These are phyloP conservation scores for Hemicordylus capensis DNA, from an alignment of 2,113 vertebrate genomes.

Conservation along the genomic window DNA sequence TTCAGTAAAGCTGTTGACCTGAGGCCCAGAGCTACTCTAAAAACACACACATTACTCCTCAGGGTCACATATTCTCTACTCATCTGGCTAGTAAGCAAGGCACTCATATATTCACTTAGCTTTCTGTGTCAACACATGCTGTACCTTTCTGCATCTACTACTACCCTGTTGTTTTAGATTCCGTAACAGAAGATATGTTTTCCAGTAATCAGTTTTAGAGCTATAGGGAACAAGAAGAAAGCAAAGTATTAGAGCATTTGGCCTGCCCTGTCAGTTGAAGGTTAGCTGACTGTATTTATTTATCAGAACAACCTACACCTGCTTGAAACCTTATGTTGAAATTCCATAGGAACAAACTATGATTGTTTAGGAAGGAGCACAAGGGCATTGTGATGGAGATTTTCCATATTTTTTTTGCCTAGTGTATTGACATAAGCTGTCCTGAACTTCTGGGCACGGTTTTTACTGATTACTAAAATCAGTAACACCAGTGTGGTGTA, in stretches of 20 bases:
- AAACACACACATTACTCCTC: not conserved
- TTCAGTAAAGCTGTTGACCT: not conserved
- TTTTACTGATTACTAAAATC: not conserved
- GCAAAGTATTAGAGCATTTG: not conserved
- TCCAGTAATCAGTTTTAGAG: not conserved
- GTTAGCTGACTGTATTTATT: not conserved
- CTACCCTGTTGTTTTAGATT: not conserved
- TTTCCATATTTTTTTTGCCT: not conserved
- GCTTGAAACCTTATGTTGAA: not conserved
- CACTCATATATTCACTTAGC: not conserved
- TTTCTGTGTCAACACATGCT: not conserved
- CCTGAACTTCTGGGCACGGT: not conserved
- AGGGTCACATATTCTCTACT: not conserved
- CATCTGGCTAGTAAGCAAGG: not conserved
- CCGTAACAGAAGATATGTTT: not conserved
- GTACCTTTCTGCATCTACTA: not conserved
- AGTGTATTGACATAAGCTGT: not conserved
- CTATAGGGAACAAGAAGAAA: not conserved
- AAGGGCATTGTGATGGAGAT: not conserved
- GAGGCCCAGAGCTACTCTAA: not conserved
- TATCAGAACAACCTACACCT: fast-evolving
- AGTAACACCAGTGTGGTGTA: too few species aligned
- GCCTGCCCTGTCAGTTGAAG: not conserved
- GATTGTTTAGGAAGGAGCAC: too few species aligned
- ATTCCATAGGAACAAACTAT: not conserved